These are phyloP conservation scores for Chondrilla cf. caribensis DNA, from an alignment of 37 sponge, comb jelly and placozoan species.

Conservation along the genomic window DNA sequence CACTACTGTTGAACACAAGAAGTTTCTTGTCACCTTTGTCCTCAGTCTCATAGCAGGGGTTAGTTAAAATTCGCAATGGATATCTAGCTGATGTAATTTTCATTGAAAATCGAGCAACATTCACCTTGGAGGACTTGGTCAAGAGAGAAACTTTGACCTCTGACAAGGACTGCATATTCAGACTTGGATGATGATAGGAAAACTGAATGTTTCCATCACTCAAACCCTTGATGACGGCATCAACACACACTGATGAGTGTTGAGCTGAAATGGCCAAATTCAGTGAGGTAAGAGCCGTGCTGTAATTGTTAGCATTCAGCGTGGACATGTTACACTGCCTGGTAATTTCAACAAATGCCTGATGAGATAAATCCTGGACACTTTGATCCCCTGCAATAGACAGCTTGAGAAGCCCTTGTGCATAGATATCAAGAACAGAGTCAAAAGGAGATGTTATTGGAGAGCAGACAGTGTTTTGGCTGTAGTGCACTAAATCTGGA, in stretches of 20 bases:
- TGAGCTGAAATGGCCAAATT: slow-evolving; percentile 15
- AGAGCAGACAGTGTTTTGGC: background rate
- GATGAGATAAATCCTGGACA: background rate
- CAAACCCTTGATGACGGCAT: background rate
- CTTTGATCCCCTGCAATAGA: background rate
- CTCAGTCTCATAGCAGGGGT: background rate
- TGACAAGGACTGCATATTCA: background rate
- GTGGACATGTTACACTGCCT: background rate
- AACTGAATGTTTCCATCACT: background rate
- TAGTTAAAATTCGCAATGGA: background rate
- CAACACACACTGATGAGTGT: slow-evolving; percentile 2
- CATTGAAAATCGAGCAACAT: background rate
- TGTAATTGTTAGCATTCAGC: background rate
- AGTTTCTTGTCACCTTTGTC: too few relatives aligned
- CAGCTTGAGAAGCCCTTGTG: background rate
- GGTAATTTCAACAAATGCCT: background rate
- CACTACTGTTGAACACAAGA: too few relatives aligned
- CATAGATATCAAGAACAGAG: background rate
- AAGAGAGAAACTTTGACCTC: background rate
- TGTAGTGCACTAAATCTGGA: background rate
- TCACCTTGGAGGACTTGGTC: background rate
- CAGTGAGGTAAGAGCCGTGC: background rate
- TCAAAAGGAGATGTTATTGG: slow-evolving; percentile 15
- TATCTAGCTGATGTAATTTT: background rate
- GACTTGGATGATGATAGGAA: background rate